Percentiles rank a stretch among this genome's conserved stretches.
These are phyloP conservation scores for Protobothrops flavoviridis DNA, from an alignment of 2,113 vertebrate species.

Conservation along the genomic window DNA sequence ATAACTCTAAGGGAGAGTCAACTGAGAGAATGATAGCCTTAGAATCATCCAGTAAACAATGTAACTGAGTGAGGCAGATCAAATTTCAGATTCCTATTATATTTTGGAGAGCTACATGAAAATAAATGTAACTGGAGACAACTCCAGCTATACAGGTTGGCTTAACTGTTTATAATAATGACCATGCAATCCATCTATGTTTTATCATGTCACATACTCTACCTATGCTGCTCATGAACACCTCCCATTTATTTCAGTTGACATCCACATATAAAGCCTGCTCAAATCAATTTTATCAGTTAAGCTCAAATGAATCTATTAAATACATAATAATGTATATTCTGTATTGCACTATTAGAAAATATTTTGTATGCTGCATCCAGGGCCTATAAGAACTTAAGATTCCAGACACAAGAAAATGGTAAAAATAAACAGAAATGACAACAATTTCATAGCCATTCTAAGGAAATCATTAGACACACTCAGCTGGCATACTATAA, in stretches of 20 bases:
- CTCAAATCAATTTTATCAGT: not conserved
- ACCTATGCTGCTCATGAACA: not conserved
- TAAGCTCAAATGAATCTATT: not conserved
- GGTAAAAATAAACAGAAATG: not conserved
- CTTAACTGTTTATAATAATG: not conserved
- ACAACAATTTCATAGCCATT: not conserved
- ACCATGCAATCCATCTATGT: not conserved
- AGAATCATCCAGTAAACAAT: not conserved
- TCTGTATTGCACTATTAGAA: not conserved
- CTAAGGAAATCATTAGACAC: not conserved
- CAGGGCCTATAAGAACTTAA: not conserved
- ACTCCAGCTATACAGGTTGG: not conserved
- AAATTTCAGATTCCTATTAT: not conserved
- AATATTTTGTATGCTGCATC: not conserved
- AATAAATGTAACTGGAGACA: not conserved
- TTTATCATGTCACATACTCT: not conserved
- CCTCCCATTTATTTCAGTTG: not conserved
- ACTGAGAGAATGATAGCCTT: not conserved
- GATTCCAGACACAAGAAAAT: not conserved
- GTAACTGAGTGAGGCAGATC: not conserved
- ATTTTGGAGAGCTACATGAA: not conserved
- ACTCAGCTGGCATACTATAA: not conserved
- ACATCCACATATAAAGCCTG: not conserved
- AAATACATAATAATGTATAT: not conserved
- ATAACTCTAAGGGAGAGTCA: not conserved